phyloP scores from a whole-genome alignment of 2,888 invertebrate genomes.

The Synergus itoensis region DNA sequence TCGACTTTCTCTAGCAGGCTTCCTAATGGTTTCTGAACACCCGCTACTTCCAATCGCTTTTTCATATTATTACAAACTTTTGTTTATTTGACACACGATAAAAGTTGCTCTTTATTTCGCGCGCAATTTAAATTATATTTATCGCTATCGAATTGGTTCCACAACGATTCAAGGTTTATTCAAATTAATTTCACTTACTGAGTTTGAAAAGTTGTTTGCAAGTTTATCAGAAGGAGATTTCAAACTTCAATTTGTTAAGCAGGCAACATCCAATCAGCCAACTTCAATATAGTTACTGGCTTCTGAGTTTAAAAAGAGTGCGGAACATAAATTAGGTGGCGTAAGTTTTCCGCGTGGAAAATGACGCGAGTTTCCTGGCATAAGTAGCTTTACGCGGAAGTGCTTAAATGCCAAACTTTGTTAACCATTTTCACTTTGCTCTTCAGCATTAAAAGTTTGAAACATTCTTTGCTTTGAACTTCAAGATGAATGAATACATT shows the following conservation, averaged over 20 bases:
- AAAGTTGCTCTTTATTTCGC: neutral
- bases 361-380: conserved; percentile 28
- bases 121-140: neutral
- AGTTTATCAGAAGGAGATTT: conserved; percentile 22
- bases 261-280: conserved; percentile 10
- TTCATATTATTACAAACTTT: neutral
- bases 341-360: conserved; percentile 31
- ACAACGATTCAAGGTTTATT: neutral
- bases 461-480: conserved; percentile 16
- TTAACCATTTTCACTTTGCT: conserved; percentile 20
- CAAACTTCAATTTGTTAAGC: conserved; percentile 22
- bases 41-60: neutral
- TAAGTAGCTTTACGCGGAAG: conserved; percentile 26
- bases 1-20: neutral
- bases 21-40: neutral
- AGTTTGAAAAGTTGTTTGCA: conserved; percentile 18
- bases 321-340: conserved; percentile 14
- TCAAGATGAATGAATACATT: neutral
- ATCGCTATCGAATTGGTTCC: neutral
- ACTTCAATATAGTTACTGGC: neutral
- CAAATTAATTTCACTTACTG: conserved; percentile 1
- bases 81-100: neutral
- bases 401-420: conserved; percentile 31
- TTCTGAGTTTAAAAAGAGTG: conserved; percentile 2
- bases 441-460: conserved; percentile 12